Base-by-base conservation (phyloP, 2,113 vertebrate genomes). In the Neolamprologus toae region DNA sequence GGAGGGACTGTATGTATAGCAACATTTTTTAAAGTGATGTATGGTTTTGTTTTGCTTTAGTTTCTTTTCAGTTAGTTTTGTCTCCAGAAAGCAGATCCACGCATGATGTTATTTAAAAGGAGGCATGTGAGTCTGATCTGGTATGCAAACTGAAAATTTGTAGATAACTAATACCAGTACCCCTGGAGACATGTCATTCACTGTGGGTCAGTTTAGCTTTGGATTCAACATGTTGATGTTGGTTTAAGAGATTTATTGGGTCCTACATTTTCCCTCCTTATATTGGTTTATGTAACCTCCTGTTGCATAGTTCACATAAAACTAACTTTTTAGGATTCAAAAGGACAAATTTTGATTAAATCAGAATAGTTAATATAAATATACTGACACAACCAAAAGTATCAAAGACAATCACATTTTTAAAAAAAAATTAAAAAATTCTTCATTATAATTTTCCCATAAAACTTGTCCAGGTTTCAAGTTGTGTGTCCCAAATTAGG, bases 11-110 rank as follows among this genome's bases (percentile, higher is more conserved):
- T 85, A 92, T 93, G 93, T 95, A 93, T 51, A 93, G 93, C 94
- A 80, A 93, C 91, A 92, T 95, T 96, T 96, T 94, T 93, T 96
- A 96, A 93, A 91, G 92, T 96, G 94, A 88, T 26, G 89, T 92
- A 91, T 89, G 61, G 68, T 91, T 93, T 86, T 3, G 17, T 80
- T 90, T 90, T 45, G 4, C 66, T 93, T 94, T 89, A 81, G 66
- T 91, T 94, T 91, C 16, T n/a, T 85, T 90, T 89, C 54, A 12
- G 85, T 92, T 90, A 63, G 33, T 84, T 90, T 88, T 37, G 89
- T 94, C 92, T 92, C 89, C 93, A 89, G 88, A 94, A 90, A 89
- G 81, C 95, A 93, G 94, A 93, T 88, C 91, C 80, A 91, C 86
- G 93, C 94, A 94, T 95, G 95, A 91, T 66, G 86, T 90, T 84